Base-by-base conservation (phyloP, 2,888 invertebrate genomes). In the Cosmia trapezina region DNA sequence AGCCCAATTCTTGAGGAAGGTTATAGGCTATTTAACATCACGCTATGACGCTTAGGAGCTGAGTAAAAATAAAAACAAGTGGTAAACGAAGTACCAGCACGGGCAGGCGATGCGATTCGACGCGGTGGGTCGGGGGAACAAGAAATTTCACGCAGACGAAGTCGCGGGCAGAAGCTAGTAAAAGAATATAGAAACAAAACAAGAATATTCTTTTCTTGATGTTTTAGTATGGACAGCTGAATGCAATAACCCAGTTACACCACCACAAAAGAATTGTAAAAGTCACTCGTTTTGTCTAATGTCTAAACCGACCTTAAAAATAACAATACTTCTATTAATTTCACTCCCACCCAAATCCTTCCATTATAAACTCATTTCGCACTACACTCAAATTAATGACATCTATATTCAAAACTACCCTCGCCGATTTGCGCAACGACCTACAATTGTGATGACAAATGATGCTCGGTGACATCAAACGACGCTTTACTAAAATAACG, bases 401-500 rank as follows among this genome's bases (percentile, higher is more conserved):
- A 49, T 67, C 54, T 78, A 37, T 53, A 78, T 73, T 51, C 64
- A 54, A 56, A 73, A 59, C 66, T 70, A 56, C 49, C 66, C 56
- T 49, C 43, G 17, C 49, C 43, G 28, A 49, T 83, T 79, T 70
- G 9, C 43, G 19, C 37, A 81, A 81, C 56, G 70, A 76, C 73
- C 54, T 61, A 68, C 51, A 61, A 67, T 68, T 59, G 67, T 41
- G 45, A 69, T 74, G 53, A 71, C 59, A 67, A 70, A 78, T 64
- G 54, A 43, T 67, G 11, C 67, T 56, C 14, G 4, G 11, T 9
- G n/a, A 60, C 74, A 76, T 81, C 72, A 80, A 80, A 81, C 60
- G 73, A 19, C 72, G 61, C 67, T 86, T 78, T 71, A 41, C 7
- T 60, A 22, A 63, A 86, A 86, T 84, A 76, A 79, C 77, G 61